Conservation (phyloP, 2,888 invertebrate species). For the Mystacides longicornis region DNA sequence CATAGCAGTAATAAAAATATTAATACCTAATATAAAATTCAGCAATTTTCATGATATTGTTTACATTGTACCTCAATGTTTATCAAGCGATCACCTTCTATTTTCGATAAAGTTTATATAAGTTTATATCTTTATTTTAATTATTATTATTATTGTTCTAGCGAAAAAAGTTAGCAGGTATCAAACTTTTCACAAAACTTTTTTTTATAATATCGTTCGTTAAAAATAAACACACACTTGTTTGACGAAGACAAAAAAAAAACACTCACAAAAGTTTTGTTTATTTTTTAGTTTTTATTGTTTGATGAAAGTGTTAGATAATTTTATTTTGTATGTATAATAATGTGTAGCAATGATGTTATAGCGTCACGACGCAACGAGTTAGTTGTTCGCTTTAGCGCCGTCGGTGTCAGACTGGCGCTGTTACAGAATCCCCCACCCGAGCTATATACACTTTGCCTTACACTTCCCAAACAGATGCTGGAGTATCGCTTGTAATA, state of each 20-base stretch:
- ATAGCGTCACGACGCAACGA: not conserved
- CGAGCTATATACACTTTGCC: slow-evolving; percentile 3
- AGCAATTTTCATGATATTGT: too few relatives aligned
- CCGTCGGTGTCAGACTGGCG: slow-evolving; percentile 18
- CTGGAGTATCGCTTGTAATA: slow-evolving; percentile 7
- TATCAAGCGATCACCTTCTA: too few relatives aligned
- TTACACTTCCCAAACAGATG: slow-evolving; percentile 15
- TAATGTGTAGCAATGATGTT: not conserved
- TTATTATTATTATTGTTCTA: not conserved
- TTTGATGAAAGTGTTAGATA: not conserved
- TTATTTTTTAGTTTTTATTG: not conserved
- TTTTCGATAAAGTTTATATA: too few relatives aligned
- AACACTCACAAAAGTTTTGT: too few relatives aligned
- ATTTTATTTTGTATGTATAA: too few relatives aligned
- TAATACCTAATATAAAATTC: too few relatives aligned
- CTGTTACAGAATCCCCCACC: slow-evolving; percentile 12
- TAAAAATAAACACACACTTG: not conserved
- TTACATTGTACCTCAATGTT: too few relatives aligned
- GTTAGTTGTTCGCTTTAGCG: slow-evolving; percentile 17
- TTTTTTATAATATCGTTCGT: not conserved
- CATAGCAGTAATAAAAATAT: too few relatives aligned
- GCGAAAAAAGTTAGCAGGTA: too few relatives aligned
- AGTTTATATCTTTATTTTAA: slow-evolving; percentile 2
- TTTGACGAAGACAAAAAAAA: not conserved
- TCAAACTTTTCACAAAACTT: too few relatives aligned